Evolutionary conservation across 2,113 vertebrate genomes (phyloP).

Genomic region (Pavo muticus): DNA sequence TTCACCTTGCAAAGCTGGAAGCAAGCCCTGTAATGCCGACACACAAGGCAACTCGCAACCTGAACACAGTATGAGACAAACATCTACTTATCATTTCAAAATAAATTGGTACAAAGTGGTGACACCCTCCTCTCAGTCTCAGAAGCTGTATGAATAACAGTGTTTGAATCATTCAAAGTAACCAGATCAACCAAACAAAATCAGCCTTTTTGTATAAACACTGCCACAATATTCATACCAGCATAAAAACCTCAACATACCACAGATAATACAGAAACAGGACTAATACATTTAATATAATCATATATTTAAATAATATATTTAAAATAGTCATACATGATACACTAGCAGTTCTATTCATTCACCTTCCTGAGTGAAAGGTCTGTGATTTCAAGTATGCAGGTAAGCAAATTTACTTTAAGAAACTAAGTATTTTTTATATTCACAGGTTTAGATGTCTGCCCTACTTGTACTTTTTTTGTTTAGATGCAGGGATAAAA

Average conservation of each 20-base stretch:
- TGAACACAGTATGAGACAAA: constrained; percentile 23
- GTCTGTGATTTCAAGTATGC: neutral
- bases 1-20: constrained; percentile 75
- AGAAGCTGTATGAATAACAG: constrained; percentile 4
- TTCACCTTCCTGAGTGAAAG: neutral
- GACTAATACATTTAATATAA: neutral
- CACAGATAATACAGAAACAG: neutral
- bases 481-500: neutral
- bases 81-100: constrained; percentile 55
- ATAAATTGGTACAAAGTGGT: constrained; percentile 59
- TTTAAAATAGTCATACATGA: neutral
- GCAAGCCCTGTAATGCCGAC: constrained; percentile 53
- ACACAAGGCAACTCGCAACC: constrained; percentile 57
- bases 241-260: neutral
- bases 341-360: neutral
- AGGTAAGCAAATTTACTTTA: neutral
- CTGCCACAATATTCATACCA: constrained; percentile 26
- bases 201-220: constrained; percentile 9
- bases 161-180: constrained; percentile 7
- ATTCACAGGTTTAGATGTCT: neutral
- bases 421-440: neutral
- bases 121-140: neutral
- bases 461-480: neutral
- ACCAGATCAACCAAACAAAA: constrained; percentile 48
- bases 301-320: neutral